phyloP scores from a whole-genome alignment of 2,888 invertebrate genomes.

The Myopa testacea region DNA sequence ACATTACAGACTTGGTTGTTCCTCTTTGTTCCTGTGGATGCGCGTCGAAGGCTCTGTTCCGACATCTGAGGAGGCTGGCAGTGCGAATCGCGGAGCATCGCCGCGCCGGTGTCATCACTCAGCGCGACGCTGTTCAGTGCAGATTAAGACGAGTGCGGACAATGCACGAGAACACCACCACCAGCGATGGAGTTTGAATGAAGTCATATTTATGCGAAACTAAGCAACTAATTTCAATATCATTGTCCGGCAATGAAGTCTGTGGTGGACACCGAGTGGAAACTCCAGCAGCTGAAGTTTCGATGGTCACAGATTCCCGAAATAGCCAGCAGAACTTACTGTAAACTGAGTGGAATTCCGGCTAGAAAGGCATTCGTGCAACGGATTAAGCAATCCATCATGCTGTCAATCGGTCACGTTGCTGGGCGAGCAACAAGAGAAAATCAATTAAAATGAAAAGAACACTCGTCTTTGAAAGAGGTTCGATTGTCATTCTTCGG shows the following conservation, averaged over 20 bases:
- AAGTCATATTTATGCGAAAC: constrained; percentile 11
- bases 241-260: background rate
- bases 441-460: constrained; percentile 37
- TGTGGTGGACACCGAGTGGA: background rate
- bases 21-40: background rate
- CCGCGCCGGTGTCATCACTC: constrained; percentile 31
- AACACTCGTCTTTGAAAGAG: constrained; percentile 8
- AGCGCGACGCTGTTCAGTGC: background rate
- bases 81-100: constrained; percentile 1
- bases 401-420: constrained; percentile 30
- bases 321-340: background rate
- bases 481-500: constrained; percentile 18
- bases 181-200: background rate
- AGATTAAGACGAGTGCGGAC: constrained; percentile 1
- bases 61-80: constrained; percentile 10
- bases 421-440: background rate
- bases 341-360: no score
- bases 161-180: background rate
- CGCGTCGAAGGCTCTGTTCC: background rate
- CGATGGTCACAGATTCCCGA: background rate
- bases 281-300: background rate
- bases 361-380: constrained; percentile 20
- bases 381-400: constrained; percentile 38
- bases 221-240: constrained; percentile 1
- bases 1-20: constrained; percentile 46